Evolutionary conservation across 2,888 invertebrate genomes (phyloP).

Genomic region (Megalurothrips usitatus): DNA sequence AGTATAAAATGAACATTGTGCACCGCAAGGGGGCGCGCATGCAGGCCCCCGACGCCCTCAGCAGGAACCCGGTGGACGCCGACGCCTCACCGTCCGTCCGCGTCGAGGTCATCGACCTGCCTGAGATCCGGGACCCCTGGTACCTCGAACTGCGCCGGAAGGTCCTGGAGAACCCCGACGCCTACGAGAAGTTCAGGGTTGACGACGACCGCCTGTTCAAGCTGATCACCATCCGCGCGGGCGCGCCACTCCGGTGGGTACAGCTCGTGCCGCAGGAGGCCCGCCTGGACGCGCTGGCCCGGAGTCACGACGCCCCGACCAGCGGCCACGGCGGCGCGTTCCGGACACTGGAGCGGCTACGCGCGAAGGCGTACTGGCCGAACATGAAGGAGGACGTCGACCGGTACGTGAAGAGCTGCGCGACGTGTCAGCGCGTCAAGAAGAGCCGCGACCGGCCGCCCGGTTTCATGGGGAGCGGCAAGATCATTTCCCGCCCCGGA

Average conservation of each 20-base stretch:
- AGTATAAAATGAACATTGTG: slow-evolving; percentile 34
- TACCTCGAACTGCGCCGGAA: background rate
- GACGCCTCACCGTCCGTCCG: too few species aligned
- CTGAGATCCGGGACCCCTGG: background rate
- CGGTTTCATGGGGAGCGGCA: background rate
- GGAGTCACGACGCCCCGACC: background rate
- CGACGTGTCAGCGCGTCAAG: background rate
- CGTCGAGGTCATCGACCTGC: background rate
- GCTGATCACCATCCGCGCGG: background rate
- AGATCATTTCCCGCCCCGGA: background rate
- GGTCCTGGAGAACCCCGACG: background rate
- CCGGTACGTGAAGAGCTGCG: background rate
- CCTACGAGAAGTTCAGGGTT: background rate
- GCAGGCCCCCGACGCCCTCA: slow-evolving; percentile 35
- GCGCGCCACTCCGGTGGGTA: background rate
- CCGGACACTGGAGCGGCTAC: background rate
- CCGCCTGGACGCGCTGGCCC: background rate
- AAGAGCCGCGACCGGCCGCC: background rate
- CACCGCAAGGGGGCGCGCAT: slow-evolving; percentile 34
- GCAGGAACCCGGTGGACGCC: background rate
- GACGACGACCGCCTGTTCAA: background rate
- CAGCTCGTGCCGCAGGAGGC: background rate
- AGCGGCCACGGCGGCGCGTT: background rate
- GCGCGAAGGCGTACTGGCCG: background rate
- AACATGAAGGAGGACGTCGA: background rate